Percentiles rank a stretch among this genome's conserved stretches.
Conservation (phyloP, 2,888 invertebrate species). For the Hesperia comma region DNA sequence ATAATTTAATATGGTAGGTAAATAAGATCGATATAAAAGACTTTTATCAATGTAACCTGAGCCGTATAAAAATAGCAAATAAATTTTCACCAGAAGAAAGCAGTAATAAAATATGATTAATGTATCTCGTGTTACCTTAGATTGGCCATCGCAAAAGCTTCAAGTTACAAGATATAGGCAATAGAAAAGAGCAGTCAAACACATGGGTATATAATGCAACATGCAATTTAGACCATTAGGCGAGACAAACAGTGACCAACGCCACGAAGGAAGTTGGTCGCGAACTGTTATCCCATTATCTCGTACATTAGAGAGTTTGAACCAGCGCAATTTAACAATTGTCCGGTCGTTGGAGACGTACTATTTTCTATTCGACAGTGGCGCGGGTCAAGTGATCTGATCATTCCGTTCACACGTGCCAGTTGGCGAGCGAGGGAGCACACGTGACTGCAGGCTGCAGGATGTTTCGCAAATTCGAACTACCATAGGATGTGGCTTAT, state of each 20-base stretch:
- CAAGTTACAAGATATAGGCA: neutral
- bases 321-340: conserved; percentile 69
- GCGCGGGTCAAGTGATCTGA: conserved; percentile 48
- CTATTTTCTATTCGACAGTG: conserved; percentile 60
- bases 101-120: neutral
- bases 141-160: neutral
- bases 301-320: conserved; percentile 67
- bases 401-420: conserved; percentile 45
- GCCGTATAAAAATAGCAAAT: neutral
- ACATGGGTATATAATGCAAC: neutral
- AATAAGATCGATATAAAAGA: neutral
- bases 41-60: neutral
- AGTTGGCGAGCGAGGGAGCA: conserved; percentile 5
- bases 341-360: conserved; percentile 49
- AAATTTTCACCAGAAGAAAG: conserved; percentile 10
- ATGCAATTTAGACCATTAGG: conserved; percentile 9
- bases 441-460: neutral
- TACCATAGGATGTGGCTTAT: neutral
- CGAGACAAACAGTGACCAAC: conserved; percentile 28
- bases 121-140: conserved; percentile 1
- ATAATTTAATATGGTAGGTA: too few relatives aligned
- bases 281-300: conserved; percentile 70
- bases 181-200: neutral
- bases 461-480: neutral
- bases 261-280: conserved; percentile 63